Evolutionary conservation across 1,140 invertebrate species (phyloP), one percentile per base, ranked within the genome.

Genomic region (Bathynomus jamesi): DNA sequence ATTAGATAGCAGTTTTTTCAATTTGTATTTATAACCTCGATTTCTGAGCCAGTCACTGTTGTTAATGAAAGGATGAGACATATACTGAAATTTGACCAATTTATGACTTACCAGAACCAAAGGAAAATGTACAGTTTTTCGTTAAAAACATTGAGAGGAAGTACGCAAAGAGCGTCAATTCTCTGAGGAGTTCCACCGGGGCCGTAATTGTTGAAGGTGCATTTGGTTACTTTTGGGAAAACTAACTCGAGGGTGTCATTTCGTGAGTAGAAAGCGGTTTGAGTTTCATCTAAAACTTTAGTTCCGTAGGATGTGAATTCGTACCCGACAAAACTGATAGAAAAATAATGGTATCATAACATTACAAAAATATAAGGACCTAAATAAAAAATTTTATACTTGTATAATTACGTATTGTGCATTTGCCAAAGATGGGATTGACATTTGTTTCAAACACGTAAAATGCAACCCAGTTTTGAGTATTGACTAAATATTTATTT

Each of bases 81-180:
- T n/a, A n/a, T n/a, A n/a, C n/a, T 25, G 17, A 0, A 13, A 0
- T 11, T 53, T 3, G 24, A 3, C n/a, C n/a, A n/a, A n/a, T n/a
- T n/a, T n/a, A n/a, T n/a, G n/a, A 61, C 72, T 61, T 46, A 95
- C 93, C 93, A 96, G 84, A 95, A 95, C 94, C 94, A 96, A 2
- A 96, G 85, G 83, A 95, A 94, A 3, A 95, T 89, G 85, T 94
- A 95, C 80, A 96, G 95, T 84, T 95, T 96, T 84, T 96, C 94
- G 82, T 96, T 96, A 81, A 96, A 91, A 80, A 96, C 94, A 83
- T 94, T 91, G 30, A 95, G 79, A 0, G 93, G 92, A 70, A 96
- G 82, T 31, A 96, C 91, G 81, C 94, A 96, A 11, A 95, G 87
- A 0, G 91, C 92, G 81, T 95, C 93, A 84, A 93, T 92, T 78